A percentile compares a stretch with the other conserved stretches of the same genome.
Evolutionary conservation across 2,888 invertebrate genomes (phyloP).

Genomic region (Phlogophora meticulosa): DNA sequence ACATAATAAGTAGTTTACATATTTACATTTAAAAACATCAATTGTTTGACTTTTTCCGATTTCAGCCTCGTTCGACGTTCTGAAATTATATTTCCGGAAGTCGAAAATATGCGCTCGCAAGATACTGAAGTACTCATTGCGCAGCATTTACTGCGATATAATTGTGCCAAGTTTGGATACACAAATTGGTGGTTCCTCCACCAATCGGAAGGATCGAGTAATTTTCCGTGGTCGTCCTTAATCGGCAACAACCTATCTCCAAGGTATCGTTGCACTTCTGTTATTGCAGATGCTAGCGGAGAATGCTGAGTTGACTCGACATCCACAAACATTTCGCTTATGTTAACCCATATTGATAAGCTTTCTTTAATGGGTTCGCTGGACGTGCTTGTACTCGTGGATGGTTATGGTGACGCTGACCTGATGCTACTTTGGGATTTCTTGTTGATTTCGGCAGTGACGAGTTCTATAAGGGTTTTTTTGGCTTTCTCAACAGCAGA

Average conservation of each 20-base stretch:
- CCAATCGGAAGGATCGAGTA: constrained; percentile 28
- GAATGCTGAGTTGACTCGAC: constrained; percentile 5
- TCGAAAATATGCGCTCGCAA: constrained; percentile 19
- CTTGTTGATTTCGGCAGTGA: constrained; percentile 30
- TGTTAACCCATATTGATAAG: constrained; percentile 24
- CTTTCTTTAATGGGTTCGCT: constrained; percentile 10
- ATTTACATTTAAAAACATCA: no score
- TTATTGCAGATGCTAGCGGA: constrained; percentile 28
- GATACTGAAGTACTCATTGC: constrained; percentile 19
- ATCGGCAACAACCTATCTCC: constrained; percentile 33
- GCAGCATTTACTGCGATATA: constrained; percentile 20
- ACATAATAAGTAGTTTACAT: no score
- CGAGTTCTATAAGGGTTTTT: constrained; percentile 35
- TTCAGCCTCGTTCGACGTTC: constrained; percentile 21
- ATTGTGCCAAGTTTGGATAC: constrained; percentile 26
- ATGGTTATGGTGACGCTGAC: constrained; percentile 26
- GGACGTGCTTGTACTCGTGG: constrained; percentile 15
- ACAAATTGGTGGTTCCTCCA: constrained; percentile 30
- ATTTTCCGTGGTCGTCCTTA: constrained; percentile 17
- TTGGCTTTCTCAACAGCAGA: constrained; percentile 46
- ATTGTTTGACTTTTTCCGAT: no score
- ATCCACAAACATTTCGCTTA: constrained; percentile 14
- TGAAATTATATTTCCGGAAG: constrained; percentile 8
- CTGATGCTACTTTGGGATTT: constrained; percentile 14
- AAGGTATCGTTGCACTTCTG: constrained; percentile 29